These are phyloP conservation scores for Remorina albescens DNA, from an alignment of 2,797 vertebrate genomes.

Conservation along the genomic window DNA sequence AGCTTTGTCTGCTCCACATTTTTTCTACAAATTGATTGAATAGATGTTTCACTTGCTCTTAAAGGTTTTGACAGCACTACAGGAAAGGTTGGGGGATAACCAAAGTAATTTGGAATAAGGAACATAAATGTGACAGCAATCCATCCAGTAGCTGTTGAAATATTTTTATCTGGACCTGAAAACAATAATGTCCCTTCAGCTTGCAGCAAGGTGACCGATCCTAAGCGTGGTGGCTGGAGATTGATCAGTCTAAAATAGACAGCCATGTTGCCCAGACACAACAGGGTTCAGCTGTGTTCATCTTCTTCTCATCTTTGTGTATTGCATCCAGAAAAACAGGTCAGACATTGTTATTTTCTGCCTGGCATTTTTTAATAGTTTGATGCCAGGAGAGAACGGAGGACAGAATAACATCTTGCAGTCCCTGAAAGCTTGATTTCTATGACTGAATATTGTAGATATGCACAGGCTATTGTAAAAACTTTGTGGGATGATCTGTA, in stretches of 20 bases:
- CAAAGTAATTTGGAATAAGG: neutral
- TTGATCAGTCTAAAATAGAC: neutral
- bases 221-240: neutral
- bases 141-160: neutral
- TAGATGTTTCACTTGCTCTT: neutral
- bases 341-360: conserved; percentile 34
- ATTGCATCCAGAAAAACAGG: conserved; percentile 41
- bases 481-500: neutral
- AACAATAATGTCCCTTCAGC: neutral
- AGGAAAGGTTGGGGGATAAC: neutral
- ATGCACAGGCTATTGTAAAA: neutral
- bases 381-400: neutral
- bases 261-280: conserved; percentile 35
- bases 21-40: neutral
- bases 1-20: neutral
- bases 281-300: conserved; percentile 38
- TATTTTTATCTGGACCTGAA: neutral
- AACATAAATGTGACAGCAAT: neutral
- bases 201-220: neutral
- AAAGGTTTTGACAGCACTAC: neutral
- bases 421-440: neutral
- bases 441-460: neutral
- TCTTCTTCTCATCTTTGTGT: conserved; percentile 34
- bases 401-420: neutral
- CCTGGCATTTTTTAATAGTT: conserved; percentile 12